A percentile compares a stretch with the other conserved stretches of the same genome.
phyloP scores from a whole-genome alignment of 2,113 vertebrate species.

The Mus musculus region GRCm39 chr2:137973001-137973500 shows the following conservation, averaged over 20 bases:
- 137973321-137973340: not conserved
- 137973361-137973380: slow-evolving; percentile 1
- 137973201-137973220: not conserved
- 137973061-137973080: not conserved
- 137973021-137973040: not conserved
- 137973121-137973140: not conserved
- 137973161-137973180: not conserved
- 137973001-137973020: not conserved
- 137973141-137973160: not conserved
- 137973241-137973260: not conserved
- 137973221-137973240: not conserved
- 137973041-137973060: not conserved
- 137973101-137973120: not conserved
- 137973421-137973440: slow-evolving; percentile 35
- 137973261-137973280: not conserved
- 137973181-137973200: not conserved
- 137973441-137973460: not conserved
- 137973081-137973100: not conserved
- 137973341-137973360: not conserved
- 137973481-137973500: not conserved
- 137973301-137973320: not conserved
- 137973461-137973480: not conserved
- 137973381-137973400: not conserved
- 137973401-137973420: not conserved
- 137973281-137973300: not conserved